A percentile compares a stretch with the other conserved stretches of the same genome.
Evolutionary conservation across 2,888 invertebrate genomes (phyloP).

Genomic region (Ditula angustiorana): DNA sequence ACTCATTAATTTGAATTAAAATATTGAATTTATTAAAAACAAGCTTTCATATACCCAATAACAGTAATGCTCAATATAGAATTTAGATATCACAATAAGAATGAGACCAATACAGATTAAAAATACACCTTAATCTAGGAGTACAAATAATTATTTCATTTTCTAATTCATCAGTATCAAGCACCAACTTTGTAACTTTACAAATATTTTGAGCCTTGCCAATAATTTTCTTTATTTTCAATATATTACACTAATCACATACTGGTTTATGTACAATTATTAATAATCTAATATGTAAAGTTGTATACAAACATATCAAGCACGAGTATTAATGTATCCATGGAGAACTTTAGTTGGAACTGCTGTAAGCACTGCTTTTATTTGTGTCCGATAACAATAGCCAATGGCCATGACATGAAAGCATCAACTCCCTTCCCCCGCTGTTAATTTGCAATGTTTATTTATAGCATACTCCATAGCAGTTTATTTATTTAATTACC

Average conservation of each 20-base stretch:
- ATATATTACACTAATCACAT: not conserved
- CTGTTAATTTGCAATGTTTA: too few species aligned
- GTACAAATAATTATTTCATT: slow-evolving; percentile 36
- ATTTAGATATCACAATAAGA: slow-evolving; percentile 66
- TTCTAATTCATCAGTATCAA: slow-evolving; percentile 36
- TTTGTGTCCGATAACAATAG: too few species aligned
- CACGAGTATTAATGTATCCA: slow-evolving; percentile 4
- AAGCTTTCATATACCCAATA: slow-evolving; percentile 38
- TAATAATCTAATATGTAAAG: not conserved
- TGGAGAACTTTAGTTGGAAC: too few species aligned
- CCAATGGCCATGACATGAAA: too few species aligned
- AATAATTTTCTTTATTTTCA: slow-evolving; percentile 12
- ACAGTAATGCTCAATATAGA: slow-evolving; percentile 29
- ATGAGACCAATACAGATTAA: slow-evolving; percentile 69
- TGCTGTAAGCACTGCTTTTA: too few species aligned
- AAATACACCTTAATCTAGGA: slow-evolving; percentile 23
- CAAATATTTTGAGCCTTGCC: slow-evolving; percentile 33
- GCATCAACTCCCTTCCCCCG: too few species aligned
- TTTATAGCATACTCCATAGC: too few species aligned
- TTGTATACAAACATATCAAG: not conserved
- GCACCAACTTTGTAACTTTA: slow-evolving; percentile 23
- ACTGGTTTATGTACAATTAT: not conserved
- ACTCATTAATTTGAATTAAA: slow-evolving; percentile 19
- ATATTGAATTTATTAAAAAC: slow-evolving; percentile 23
- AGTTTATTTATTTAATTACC: too few species aligned